Evolutionary conservation across 2,113 vertebrate species (phyloP).

Genomic region (Apistogramma diplotaenia): DNA sequence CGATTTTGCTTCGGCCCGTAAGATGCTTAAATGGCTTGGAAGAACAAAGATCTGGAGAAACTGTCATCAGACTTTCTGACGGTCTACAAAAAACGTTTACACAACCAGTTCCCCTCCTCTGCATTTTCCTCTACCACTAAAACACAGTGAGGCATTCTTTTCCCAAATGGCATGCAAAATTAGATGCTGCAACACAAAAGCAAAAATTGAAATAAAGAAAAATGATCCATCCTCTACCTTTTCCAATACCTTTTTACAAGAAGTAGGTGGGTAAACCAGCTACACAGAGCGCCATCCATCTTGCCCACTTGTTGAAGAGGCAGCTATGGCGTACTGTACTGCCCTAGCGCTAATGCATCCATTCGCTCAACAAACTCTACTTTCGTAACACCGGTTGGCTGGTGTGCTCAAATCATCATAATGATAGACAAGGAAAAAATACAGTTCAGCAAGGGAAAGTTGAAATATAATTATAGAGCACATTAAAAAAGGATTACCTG

Average conservation of each 20-base stretch:
- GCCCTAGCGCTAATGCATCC: neutral
- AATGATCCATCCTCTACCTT: neutral
- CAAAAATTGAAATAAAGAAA: neutral
- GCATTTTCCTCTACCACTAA: neutral
- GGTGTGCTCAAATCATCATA: neutral
- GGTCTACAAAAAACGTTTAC: neutral
- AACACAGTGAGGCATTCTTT: neutral
- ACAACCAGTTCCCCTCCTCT: constrained; percentile 3
- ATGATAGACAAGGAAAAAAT: neutral
- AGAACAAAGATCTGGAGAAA: constrained; percentile 33
- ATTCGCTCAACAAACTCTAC: constrained; percentile 18
- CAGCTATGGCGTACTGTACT: constrained; percentile 11
- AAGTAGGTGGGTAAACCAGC: constrained; percentile 23
- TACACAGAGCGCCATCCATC: constrained; percentile 18
- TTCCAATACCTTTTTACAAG: constrained; percentile 20
- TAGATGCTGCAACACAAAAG: neutral
- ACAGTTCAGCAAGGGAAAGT: neutral
- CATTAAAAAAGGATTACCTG: neutral
- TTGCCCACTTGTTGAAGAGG: constrained; percentile 20
- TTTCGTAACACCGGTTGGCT: constrained; percentile 5
- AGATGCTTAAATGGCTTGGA: constrained; percentile 5
- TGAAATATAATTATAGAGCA: neutral
- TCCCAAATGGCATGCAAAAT: neutral
- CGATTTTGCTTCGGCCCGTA: neutral
- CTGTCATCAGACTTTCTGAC: constrained; percentile 9